Evolutionary conservation across 2,888 invertebrate species (phyloP).

Genomic region (Exocentrus adspersus): DNA sequence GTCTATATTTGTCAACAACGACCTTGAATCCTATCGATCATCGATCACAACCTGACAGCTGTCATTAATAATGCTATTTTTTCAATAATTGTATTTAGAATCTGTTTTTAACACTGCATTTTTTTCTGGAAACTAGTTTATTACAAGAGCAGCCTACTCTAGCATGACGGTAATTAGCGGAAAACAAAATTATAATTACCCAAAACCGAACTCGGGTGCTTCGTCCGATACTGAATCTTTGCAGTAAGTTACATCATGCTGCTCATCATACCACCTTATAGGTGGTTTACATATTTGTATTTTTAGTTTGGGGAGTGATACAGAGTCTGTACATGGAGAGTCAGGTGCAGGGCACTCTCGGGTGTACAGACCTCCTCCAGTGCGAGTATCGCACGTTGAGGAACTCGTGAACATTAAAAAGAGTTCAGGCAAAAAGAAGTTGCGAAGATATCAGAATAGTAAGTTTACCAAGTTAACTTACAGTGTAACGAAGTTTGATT

Average conservation of each 20-base stretch:
- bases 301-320: conserved; percentile 52
- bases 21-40: no score
- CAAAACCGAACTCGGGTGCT: conserved; percentile 45
- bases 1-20: no score
- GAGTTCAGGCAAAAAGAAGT: conserved; percentile 52
- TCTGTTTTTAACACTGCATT: no score
- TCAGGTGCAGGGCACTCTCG: conserved; percentile 25
- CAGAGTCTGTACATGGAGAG: conserved; percentile 51
- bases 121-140: no score
- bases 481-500: conserved; percentile 4
- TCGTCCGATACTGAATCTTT: conserved; percentile 55
- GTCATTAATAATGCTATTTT: no score
- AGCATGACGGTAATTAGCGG: conserved; percentile 65
- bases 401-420: conserved; percentile 46
- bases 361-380: conserved; percentile 36
- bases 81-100: no score
- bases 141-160: background rate
- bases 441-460: conserved; percentile 54
- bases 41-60: no score
- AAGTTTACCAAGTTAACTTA: conserved; percentile 29
- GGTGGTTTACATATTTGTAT: background rate
- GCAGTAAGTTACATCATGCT: conserved; percentile 46
- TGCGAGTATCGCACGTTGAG: conserved; percentile 40
- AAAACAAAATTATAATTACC: conserved; percentile 44
- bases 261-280: background rate